Base-by-base conservation (phyloP, 2,888 invertebrate genomes). In the Dynastes hyllus region DNA sequence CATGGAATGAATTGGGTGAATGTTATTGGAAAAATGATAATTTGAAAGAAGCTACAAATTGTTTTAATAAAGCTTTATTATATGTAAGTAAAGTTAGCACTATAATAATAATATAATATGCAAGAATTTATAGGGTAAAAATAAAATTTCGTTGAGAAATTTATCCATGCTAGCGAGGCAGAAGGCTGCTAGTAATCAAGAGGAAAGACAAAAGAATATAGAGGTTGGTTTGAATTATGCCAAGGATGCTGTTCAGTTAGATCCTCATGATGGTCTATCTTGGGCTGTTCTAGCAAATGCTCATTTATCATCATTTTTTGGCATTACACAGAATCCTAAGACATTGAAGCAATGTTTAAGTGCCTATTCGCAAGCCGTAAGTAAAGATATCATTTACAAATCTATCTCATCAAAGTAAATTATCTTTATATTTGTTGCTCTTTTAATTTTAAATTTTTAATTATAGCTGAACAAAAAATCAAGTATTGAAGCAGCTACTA, bases 1-100 rank as follows among this genome's bases (percentile, higher is more conserved):
- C 96, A 0, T 97, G 97, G 97, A 96, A 96, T 86, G 95, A 96
- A 87, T 90, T 97, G 0, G 97, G 97, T 0, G 96, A 96, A 88
- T 95, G 95, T 86, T 96, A 95, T 87, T 96, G 96, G 94, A 97
- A 97, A 88, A 95, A 95, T 85, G 92, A 94, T 86, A 95, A 97
- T 86, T 90, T 95, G 5, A 91, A 92, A 81, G 94, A 95, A 84
- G 96, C 97, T 0, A 94, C 93, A 85, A 95, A 94, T 84, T 96
- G 96, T 88, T 97, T 97, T 88, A 92, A 93, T 84, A 94, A 95
- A 70, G 96, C 95, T 79, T 88, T 95, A 79, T 92, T 92, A 86
- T 92, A 94, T 88, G 95, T 94, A 88, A 88, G 90, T 89, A 75
- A 79, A 27, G 70, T 78, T 40, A 75, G 37, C 76, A 37, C 6